These are phyloP conservation scores for Morinoia aosen DNA, from an alignment of 2,888 invertebrate species.

Conservation along the genomic window DNA sequence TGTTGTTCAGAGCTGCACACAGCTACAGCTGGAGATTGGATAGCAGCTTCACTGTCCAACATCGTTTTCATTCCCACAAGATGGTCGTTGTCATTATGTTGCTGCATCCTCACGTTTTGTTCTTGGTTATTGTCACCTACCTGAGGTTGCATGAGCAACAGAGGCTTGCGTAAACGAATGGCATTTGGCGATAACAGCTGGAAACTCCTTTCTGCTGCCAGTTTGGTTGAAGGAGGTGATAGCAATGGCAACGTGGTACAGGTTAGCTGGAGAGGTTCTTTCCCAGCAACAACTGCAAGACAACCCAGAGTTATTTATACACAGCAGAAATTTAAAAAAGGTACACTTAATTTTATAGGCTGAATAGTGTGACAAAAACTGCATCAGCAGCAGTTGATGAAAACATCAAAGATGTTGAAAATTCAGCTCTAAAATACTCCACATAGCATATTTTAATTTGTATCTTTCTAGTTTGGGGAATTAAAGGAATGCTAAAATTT, in stretches of 20 bases:
- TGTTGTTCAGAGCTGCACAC: neutral
- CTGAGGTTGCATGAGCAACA: neutral
- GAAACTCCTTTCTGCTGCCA: neutral
- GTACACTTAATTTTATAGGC: too few species aligned
- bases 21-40: neutral
- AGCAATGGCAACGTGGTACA: neutral
- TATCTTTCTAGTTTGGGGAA: too few species aligned
- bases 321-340: neutral
- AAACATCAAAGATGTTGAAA: neutral
- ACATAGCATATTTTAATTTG: too few species aligned
- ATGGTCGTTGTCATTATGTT: neutral
- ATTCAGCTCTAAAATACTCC: too few species aligned
- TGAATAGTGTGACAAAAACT: neutral
- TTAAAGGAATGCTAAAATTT: too few species aligned
- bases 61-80: neutral
- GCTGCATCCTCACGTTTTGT: neutral
- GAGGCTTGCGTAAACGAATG: neutral
- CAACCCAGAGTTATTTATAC: neutral
- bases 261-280: conserved; percentile 31
- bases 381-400: neutral
- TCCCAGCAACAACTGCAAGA: neutral
- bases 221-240: neutral
- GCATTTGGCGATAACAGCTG: neutral
- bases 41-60: neutral
- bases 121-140: neutral